Percentiles rank a stretch among this genome's conserved stretches.
phyloP scores from a whole-genome alignment of 2,888 invertebrate species.

The Drosophila anceps region DNA sequence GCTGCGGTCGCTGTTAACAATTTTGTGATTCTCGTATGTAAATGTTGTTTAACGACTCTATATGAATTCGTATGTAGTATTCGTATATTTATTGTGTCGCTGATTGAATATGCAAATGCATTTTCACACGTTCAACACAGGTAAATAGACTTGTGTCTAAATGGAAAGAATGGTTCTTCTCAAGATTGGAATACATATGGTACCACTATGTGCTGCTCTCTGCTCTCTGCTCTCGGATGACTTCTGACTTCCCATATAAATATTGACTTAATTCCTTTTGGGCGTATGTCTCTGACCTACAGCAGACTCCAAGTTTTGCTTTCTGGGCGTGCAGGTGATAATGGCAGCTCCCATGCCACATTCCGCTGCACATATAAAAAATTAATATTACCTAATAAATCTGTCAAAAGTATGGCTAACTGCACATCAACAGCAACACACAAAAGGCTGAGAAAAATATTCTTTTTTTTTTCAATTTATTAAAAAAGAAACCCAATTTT shows the following conservation, averaged over 20 bases:
- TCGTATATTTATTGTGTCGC: slow-evolving; percentile 76
- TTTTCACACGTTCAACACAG: slow-evolving; percentile 81
- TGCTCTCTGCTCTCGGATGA: slow-evolving; percentile 11
- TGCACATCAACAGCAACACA: slow-evolving; percentile 54
- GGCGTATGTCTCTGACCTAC: slow-evolving; percentile 59
- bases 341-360: slow-evolving; percentile 61
- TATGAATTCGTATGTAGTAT: slow-evolving; percentile 76
- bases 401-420: slow-evolving; percentile 76
- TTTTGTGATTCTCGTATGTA: slow-evolving; percentile 77
- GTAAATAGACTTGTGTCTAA: slow-evolving; percentile 33
- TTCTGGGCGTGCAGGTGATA: slow-evolving; percentile 57
- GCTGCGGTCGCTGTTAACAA: slow-evolving; percentile 54
- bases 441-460: slow-evolving; percentile 39
- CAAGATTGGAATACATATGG: slow-evolving; percentile 1
- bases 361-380: slow-evolving; percentile 53
- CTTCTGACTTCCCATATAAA: slow-evolving; percentile 24
- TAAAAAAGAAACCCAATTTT: neutral
- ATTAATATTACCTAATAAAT: slow-evolving; percentile 79
- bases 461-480: slow-evolving; percentile 6
- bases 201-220: neutral
- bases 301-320: slow-evolving; percentile 47
- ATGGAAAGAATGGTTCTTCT: slow-evolving; percentile 5
- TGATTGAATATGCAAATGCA: slow-evolving; percentile 84
- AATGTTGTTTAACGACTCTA: slow-evolving; percentile 78
- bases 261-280: slow-evolving; percentile 14